Evolutionary conservation across 1,140 invertebrate genomes (phyloP).

Genomic region (Notospermus geniculatus): DNA sequence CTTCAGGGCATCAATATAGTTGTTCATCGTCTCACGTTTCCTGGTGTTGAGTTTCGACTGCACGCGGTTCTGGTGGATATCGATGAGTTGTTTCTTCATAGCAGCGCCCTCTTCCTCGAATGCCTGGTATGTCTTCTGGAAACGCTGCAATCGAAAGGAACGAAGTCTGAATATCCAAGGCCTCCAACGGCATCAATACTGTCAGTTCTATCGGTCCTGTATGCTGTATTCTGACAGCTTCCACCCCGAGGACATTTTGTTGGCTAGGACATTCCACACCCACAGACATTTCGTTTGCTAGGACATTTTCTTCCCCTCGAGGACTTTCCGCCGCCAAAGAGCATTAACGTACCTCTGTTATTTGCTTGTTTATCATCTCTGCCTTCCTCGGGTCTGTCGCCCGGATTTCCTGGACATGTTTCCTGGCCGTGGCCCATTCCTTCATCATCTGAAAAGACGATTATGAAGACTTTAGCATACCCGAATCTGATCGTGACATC

Average conservation of each 20-base stretch:
- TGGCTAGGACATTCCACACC: background rate
- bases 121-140: constrained; percentile 90
- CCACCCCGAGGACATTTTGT: background rate
- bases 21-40: constrained; percentile 92
- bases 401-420: constrained; percentile 94
- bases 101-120: constrained; percentile 93
- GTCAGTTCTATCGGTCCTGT: background rate
- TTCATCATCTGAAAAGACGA: constrained; percentile 99
- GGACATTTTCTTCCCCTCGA: background rate
- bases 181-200: background rate
- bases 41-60: constrained; percentile 88
- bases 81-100: constrained; percentile 91
- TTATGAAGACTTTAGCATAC: no score
- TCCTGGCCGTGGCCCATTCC: constrained; percentile 96
- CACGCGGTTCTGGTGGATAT: constrained; percentile 95
- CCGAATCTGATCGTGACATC: no score
- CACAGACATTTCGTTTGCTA: no score
- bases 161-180: background rate
- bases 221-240: no score
- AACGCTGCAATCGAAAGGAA: constrained; percentile 56
- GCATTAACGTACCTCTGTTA: constrained; percentile 76
- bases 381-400: constrained; percentile 80
- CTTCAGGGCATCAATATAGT: constrained; percentile 86
- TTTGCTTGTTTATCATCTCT: constrained; percentile 92
- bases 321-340: no score